Percentiles rank a stretch among this genome's conserved stretches.
Conservation (phyloP, 2,797 vertebrate genomes). For the Hyperoplus immaculatus region DNA sequence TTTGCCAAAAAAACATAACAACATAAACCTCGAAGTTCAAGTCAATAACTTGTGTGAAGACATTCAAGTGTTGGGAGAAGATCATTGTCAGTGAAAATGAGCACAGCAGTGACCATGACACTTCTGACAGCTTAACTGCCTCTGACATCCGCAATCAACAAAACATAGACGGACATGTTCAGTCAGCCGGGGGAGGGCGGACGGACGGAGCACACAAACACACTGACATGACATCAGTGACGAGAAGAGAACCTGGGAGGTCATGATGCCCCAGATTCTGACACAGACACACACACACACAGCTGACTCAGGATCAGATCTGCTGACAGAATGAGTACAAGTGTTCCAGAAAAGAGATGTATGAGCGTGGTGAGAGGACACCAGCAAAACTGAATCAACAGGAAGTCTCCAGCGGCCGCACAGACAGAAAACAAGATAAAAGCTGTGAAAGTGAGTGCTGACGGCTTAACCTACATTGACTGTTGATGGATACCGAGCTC, state of each 20-base stretch:
- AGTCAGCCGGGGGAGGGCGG: constrained; percentile 27
- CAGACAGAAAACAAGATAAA: constrained; percentile 39
- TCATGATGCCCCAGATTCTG: constrained; percentile 45
- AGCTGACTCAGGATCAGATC: constrained; percentile 32
- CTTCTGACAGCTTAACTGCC: constrained; percentile 46
- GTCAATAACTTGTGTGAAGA: constrained; percentile 18
- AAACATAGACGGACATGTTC: constrained; percentile 46
- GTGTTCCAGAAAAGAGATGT: constrained; percentile 31
- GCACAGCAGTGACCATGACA: constrained; percentile 18
- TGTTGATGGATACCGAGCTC: constrained; percentile 24
- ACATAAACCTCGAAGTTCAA: constrained; percentile 10
- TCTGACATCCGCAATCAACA: constrained; percentile 38
- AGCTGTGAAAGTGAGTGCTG: constrained; percentile 8
- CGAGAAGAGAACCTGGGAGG: constrained; percentile 16
- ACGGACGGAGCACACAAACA: constrained; percentile 29
- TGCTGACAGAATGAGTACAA: constrained; percentile 47
- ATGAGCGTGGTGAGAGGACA: constrained; percentile 35
- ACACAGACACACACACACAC: not conserved
- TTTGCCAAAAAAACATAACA: not conserved
- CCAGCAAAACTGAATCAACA: constrained; percentile 35
- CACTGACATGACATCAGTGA: constrained; percentile 28
- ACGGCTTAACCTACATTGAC: constrained; percentile 7
- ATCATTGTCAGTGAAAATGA: constrained; percentile 46
- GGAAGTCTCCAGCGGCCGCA: constrained; percentile 18
- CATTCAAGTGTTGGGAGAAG: constrained; percentile 11